Evolutionary conservation across 2,888 invertebrate species (phyloP), one percentile per base, ranked within the genome.

Genomic region (Folsomia manolachei): DNA sequence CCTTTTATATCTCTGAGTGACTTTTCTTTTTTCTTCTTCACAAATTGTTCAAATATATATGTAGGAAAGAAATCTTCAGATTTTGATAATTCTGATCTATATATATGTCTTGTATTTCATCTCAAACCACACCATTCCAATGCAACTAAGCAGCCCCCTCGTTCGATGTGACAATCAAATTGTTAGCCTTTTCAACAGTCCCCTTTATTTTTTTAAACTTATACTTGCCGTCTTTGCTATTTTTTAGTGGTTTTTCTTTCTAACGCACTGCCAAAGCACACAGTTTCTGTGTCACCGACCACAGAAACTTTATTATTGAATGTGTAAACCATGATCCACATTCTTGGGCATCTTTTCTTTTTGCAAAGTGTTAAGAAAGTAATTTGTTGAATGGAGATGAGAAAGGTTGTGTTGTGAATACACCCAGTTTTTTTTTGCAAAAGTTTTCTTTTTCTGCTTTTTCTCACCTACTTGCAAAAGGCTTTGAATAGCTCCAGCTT

Each of bases 11-110:
- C 62, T 27, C n/a, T 27, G 25, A 26, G 63, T 63, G 63, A 63
- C 63, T 63, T 63, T 63, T 21, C 21, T n/a, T n/a, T n/a, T n/a
- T n/a, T 26, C 26, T 26, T 63, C 62, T 63, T 63, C 63, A 63
- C 63, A 63, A 63, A 63, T 63, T 63, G 63, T 63, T 27, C 63
- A 63, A 63, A 63, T 63, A 63, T 19, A 27, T 14, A 63, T n/a
- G 27, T 27, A 63, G 21, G n/a, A 56, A 51, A n/a, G n/a, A 39
- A 39, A 39, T 4, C 39, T 9, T 39, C 7, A 39, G 39, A 4
- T 14, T 39, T 4, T 39, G 39, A 39, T n/a, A n/a, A n/a, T 4
- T 14, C 39, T 39, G 39, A 39, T 39, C 39, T 39, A 9, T 39
- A 4, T 39, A n/a, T n/a, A n/a, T n/a, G n/a, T n/a, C n/a, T n/a